These are phyloP conservation scores for Listronotus oregonensis DNA, from an alignment of 1,140 invertebrate species.

Conservation along the genomic window DNA sequence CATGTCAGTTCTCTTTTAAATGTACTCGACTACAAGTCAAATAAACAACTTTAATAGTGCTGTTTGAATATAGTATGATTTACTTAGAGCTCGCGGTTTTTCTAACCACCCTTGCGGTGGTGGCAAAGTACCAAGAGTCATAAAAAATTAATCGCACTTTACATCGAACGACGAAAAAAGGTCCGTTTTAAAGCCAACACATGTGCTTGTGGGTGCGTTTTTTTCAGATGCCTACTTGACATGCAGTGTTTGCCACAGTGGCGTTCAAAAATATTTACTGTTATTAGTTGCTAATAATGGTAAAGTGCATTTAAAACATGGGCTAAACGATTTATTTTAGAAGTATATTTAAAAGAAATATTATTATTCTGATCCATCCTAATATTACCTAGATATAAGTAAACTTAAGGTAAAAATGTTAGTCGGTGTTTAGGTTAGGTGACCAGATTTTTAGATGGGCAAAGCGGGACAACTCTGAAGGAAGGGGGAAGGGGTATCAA, in stretches of 20 bases:
- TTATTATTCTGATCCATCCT: too few species aligned
- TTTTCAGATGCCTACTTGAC: constrained; percentile 9
- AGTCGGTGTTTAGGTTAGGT: too few species aligned
- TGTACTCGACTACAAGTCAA: constrained; percentile 18
- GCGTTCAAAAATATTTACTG: background rate
- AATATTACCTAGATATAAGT: too few species aligned
- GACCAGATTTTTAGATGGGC: too few species aligned
- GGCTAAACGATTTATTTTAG: too few species aligned
- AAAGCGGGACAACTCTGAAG: too few species aligned
- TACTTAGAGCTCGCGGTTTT: constrained; percentile 23
- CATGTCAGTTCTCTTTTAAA: constrained; percentile 25
- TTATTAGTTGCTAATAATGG: too few species aligned
- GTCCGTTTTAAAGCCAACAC: constrained; percentile 13
- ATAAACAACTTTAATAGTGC: constrained; percentile 27
- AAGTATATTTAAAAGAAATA: too few species aligned
- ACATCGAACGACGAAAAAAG: constrained; percentile 10
- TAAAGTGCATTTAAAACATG: too few species aligned
- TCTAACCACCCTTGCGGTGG: constrained; percentile 21
- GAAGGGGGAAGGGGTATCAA: too few species aligned
- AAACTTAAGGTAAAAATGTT: too few species aligned
- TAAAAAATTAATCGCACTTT: constrained; percentile 28
- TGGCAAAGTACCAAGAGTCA: constrained; percentile 21
- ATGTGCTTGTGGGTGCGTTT: constrained; percentile 15
- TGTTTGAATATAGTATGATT: constrained; percentile 16
- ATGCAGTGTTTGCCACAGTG: constrained; percentile 3